Percentiles rank a stretch among this genome's conserved stretches.
Conservation (phyloP, 2,113 vertebrate species). For the Riparia riparia region DNA sequence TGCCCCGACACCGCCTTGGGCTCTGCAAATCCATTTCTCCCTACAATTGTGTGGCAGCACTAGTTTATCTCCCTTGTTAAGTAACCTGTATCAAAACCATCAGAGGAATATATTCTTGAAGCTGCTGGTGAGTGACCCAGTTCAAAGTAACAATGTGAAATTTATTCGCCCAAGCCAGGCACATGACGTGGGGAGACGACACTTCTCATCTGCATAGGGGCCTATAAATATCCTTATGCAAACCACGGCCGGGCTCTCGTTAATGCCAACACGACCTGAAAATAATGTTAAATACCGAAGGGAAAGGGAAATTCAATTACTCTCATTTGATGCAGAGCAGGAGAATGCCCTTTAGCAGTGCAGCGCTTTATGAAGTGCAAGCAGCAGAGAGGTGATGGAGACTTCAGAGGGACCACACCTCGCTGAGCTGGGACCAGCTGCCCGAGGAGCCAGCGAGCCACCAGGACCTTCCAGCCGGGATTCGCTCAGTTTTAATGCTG, state of each 20-base stretch:
- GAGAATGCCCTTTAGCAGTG: conserved; percentile 39
- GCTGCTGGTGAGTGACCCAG: conserved; percentile 72
- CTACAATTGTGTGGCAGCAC: conserved; percentile 17
- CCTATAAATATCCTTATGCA: conserved; percentile 44
- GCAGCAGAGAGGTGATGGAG: not conserved
- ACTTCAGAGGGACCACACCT: not conserved
- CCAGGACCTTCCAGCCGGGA: not conserved
- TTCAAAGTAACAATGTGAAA: conserved; percentile 68
- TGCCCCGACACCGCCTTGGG: not conserved
- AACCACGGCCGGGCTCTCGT: not conserved
- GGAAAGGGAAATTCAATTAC: conserved; percentile 65
- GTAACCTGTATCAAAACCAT: conserved; percentile 70
- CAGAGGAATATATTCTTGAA: conserved; percentile 59
- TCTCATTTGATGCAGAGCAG: conserved; percentile 36
- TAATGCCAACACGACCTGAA: conserved; percentile 46
- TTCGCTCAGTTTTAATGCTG: fast-evolving
- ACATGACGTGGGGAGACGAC: not conserved
- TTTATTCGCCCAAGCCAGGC: not conserved
- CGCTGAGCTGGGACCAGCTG: not conserved
- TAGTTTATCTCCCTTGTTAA: conserved; percentile 68
- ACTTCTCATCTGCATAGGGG: conserved; percentile 22
- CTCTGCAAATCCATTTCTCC: conserved; percentile 70
- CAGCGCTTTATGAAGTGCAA: not conserved
- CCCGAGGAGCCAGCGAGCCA: not conserved
- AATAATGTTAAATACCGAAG: conserved; percentile 48